A percentile compares a stretch with the other conserved stretches of the same genome.
phyloP scores from a whole-genome alignment of 35 echinoderm and acorn worm species.

The Lytechinus pictus region DNA sequence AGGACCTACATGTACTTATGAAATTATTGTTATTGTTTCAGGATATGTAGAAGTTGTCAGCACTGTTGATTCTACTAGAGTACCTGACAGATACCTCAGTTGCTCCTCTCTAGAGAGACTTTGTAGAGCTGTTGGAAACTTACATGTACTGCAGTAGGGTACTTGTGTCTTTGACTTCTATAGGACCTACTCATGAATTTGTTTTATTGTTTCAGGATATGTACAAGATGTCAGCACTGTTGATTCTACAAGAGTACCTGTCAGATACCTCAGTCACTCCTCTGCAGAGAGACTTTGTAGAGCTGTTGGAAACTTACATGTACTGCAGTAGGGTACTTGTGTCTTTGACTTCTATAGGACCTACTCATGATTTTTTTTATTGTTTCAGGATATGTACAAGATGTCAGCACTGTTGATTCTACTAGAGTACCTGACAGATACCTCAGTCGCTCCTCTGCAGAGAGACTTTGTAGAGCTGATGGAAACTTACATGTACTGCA shows the following conservation, averaged over 20 bases:
- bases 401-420: constrained; percentile 84
- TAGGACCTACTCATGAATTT: too few species aligned
- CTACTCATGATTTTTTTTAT: constrained; percentile 44
- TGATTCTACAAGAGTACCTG: constrained; percentile 85
- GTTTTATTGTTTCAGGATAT: too few species aligned
- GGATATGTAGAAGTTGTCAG: too few species aligned
- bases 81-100: too few species aligned
- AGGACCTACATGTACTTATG: too few species aligned
- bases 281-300: constrained; percentile 97
- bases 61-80: too few species aligned
- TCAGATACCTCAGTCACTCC: constrained; percentile 91
- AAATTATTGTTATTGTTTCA: too few species aligned
- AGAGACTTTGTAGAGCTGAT: constrained; percentile 93
- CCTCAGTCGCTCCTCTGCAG: constrained; percentile 87
- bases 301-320: constrained; percentile 71
- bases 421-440: constrained; percentile 95
- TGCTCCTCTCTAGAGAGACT: too few species aligned
- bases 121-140: too few species aligned
- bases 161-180: too few species aligned
- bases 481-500: constrained; percentile 83
- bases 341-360: too few species aligned
- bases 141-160: too few species aligned
- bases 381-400: constrained; percentile 82
- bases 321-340: constrained; percentile 90
- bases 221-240: constrained; percentile 82